Evolutionary conservation across 2,797 vertebrate species (phyloP).

Genomic region (Malurus splendens): DNA sequence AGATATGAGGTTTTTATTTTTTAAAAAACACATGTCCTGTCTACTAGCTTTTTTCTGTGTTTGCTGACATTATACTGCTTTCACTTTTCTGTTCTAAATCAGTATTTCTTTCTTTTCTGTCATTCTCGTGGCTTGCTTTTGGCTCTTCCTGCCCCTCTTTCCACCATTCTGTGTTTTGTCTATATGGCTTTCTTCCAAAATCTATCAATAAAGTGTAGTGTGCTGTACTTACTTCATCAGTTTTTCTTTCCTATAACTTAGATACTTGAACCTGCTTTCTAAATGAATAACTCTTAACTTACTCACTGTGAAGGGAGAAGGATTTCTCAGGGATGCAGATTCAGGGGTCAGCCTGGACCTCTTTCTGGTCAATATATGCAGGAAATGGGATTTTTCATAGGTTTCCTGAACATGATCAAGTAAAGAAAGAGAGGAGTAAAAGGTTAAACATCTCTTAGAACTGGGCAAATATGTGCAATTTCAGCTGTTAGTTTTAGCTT

Average conservation of each 20-base stretch:
- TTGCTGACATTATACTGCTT: not conserved
- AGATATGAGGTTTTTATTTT: not conserved
- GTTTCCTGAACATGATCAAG: not conserved
- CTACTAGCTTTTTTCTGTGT: not conserved
- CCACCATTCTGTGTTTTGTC: not conserved
- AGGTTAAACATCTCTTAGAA: not conserved
- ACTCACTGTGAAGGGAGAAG: not conserved
- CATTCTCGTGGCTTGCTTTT: not conserved
- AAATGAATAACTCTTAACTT: not conserved
- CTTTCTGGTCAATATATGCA: not conserved
- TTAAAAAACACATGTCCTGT: not conserved
- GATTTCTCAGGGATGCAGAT: not conserved
- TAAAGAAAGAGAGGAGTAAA: not conserved
- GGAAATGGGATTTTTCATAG: not conserved
- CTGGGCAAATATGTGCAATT: not conserved
- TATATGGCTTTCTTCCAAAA: not conserved
- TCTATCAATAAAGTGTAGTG: not conserved
- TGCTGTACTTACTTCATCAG: not conserved
- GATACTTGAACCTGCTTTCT: not conserved
- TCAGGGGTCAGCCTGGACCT: not conserved
- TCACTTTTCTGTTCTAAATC: not conserved
- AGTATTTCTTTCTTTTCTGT: not conserved
- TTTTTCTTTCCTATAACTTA: not conserved
- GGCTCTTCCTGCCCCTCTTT: accelerated
- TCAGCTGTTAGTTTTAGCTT: not conserved